Evolutionary conservation across 2,888 invertebrate species (phyloP), one percentile per base, ranked within the genome.

Genomic region (Ornithoptera priamus): DNA sequence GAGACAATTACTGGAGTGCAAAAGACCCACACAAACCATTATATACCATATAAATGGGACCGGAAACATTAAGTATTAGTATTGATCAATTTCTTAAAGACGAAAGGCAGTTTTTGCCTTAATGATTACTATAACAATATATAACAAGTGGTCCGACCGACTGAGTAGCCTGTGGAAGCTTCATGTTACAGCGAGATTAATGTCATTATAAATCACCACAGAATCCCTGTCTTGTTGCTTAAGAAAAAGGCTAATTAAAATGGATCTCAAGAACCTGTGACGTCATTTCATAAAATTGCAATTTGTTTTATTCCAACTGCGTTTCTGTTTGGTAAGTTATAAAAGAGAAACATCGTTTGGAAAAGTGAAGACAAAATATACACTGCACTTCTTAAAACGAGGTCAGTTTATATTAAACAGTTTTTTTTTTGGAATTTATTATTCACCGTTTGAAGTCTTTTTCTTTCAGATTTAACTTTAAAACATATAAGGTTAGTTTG

Each of bases 131-230:
- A 30, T 30, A 12, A 53, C 18, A 53, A 53, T 22, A 22, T 5
- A 22, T 22, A 58, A 58, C 15, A 58, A 24, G 8, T 12, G 22
- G 3, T 22, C 22, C 22, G 22, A 58, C 22, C 22, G 22, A 58
- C 8, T 2, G 18, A 10, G 12, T 58, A 57, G 56, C 62, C 62
- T 62, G 62, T 42, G 18, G 30, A 24, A 42, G 42, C 56, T 56
- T 62, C 39, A 42, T 62, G 57, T 62, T 57, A 42, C 67, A 62
- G 24, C 56, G 39, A 56, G 62, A 67, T 67, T 67, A 62, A 67
- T 67, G 62, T 57, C 57, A 46, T 24, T 57, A 67, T 67, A 67
- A 67, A 67, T 67, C 62, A 57, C 22, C 36, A 12, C 24, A 7
- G 30, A 46, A 67, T 62, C 24, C 30, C 22, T 12, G 22, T 67